Percentiles rank a stretch among this genome's conserved stretches.
These are phyloP conservation scores for Acanthisitta chloris DNA, from an alignment of 2,113 vertebrate genomes.

Conservation along the genomic window DNA sequence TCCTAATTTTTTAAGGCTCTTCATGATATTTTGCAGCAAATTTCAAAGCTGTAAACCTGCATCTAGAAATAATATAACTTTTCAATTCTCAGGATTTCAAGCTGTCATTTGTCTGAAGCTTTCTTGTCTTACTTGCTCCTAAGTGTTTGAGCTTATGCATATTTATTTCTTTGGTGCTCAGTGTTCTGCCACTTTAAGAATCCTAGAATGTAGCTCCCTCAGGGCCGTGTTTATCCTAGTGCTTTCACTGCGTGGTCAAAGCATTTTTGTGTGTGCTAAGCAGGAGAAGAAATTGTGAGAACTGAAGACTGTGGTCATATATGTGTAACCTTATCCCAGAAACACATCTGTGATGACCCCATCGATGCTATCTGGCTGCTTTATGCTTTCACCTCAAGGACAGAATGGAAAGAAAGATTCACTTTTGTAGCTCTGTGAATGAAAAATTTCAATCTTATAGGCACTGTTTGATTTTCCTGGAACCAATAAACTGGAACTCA, in stretches of 20 bases:
- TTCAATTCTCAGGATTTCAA: neutral
- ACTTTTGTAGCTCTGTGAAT: neutral
- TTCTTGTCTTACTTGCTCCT: neutral
- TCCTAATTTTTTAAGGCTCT: neutral
- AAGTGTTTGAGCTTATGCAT: neutral
- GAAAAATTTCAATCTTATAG: conserved; percentile 59
- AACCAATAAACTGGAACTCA: conserved; percentile 85
- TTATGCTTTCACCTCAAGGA: neutral
- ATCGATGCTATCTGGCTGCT: neutral
- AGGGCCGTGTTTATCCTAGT: neutral
- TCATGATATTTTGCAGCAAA: neutral
- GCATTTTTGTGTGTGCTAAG: neutral
- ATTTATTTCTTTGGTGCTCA: neutral
- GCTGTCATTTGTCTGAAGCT: neutral
- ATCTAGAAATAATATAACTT: neutral
- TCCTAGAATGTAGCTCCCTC: neutral
- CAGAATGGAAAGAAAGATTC: neutral
- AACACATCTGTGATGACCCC: neutral
- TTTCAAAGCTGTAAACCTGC: neutral
- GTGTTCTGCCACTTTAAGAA: neutral
- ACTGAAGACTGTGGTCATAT: neutral
- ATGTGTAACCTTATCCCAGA: neutral
- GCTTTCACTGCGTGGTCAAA: neutral
- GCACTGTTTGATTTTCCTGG: conserved; percentile 91
- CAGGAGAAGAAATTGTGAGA: neutral